These are phyloP conservation scores for Helicolenus hilgendorfi DNA, from an alignment of 2,797 vertebrate genomes.

Conservation along the genomic window DNA sequence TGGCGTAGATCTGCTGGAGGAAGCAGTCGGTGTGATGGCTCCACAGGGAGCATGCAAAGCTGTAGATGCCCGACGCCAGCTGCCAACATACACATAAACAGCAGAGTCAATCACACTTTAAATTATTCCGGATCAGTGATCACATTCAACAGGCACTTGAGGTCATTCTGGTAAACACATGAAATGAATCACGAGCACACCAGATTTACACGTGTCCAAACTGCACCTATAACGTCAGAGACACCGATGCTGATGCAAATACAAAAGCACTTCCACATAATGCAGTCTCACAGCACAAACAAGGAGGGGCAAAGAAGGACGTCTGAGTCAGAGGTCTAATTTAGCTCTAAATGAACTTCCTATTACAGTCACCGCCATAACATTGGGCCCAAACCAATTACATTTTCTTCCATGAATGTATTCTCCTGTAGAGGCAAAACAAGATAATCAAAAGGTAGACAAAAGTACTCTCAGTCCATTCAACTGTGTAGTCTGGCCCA, in stretches of 20 bases:
- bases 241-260: not conserved
- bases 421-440: conserved; percentile 42
- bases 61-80: conserved; percentile 97
- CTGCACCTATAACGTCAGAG: not conserved
- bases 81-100: conserved; percentile 82
- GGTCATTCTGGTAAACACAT: not conserved
- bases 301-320: conserved; percentile 3
- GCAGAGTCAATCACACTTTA: conserved; percentile 40
- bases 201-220: not conserved
- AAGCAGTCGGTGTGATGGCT: conserved; percentile 97
- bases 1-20: conserved; percentile 93
- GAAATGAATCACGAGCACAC: not conserved
- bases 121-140: conserved; percentile 34
- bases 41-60: conserved; percentile 97
- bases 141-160: not conserved
- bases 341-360: conserved; percentile 49
- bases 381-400: conserved; percentile 52
- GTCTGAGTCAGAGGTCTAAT: conserved; percentile 41
- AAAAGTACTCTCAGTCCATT: conserved; percentile 25
- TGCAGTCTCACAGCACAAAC: not conserved
- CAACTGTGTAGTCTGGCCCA: not conserved
- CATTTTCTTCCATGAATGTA: conserved; percentile 11
- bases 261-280: conserved; percentile 8
- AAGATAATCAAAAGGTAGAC: conserved; percentile 40
- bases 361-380: conserved; percentile 25